A percentile compares a stretch with the other conserved stretches of the same genome.
These are phyloP conservation scores for Heliconius charithonia DNA, from an alignment of 2,888 invertebrate genomes.

Conservation along the genomic window DNA sequence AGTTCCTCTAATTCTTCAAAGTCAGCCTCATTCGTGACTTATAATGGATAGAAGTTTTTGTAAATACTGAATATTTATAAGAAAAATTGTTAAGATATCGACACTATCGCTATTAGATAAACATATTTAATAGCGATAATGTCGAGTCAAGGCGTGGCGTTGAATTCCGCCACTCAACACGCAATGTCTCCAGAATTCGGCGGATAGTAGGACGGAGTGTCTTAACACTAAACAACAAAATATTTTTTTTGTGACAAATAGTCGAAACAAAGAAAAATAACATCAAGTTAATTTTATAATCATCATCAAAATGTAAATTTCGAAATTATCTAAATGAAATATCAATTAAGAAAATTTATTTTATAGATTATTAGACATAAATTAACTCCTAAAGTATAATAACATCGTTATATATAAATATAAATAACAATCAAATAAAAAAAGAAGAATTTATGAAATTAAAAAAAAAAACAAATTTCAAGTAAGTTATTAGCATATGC, in stretches of 20 bases:
- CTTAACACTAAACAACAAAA: no score
- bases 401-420: neutral
- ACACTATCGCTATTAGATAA: neutral
- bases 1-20: conserved; percentile 47
- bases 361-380: neutral
- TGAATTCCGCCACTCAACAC: no score
- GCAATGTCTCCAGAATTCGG: no score
- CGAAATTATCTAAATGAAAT: neutral
- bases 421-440: no score
- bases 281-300: no score
- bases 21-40: conserved; percentile 44
- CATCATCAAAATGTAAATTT: no score
- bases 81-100: no score
- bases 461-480: neutral
- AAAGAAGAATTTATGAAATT: neutral
- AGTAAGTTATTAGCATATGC: neutral
- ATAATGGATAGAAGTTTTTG: conserved; percentile 45
- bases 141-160: neutral
- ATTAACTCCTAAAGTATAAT: neutral
- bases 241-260: no score
- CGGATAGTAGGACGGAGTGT: no score
- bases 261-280: no score
- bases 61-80: conserved; percentile 37
- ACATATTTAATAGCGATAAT: neutral
- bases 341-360: neutral